Evolutionary conservation across 2,888 invertebrate species (phyloP), one percentile per base, ranked within the genome.

Genomic region (Nebria brevicollis): DNA sequence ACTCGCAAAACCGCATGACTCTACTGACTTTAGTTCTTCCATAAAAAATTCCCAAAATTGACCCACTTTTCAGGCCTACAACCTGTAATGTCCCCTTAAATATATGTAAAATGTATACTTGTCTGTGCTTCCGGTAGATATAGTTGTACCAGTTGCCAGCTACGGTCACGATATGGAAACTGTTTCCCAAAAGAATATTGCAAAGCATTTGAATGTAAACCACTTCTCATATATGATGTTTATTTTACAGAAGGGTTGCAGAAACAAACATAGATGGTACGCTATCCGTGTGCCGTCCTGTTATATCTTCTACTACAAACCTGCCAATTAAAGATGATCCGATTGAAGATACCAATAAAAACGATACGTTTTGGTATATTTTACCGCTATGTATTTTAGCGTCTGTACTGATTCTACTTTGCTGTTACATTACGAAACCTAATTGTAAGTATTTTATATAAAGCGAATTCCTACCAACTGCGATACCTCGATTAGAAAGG

Each of bases 161-260:
- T 34, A 2, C 34, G 34, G 1, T 4, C 34, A 34, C 34, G 2
- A 5, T 4, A 34, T 34, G 34, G 34, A 2, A 34, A 34, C 34
- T 34, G 5, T 34, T 34, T 5, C 34, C 34, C 5, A 34, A 4
- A 34, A 34, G 34, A 34, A 34, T 34, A 5, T 34, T 34, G 34
- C 5, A 34, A 34, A 34, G 34, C 5, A 34, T 1, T 54, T 13
- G 54, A 13, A 11, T 54, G 0, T 54, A 34, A 2, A 34, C 34
- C 54, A 8, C 4, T 54, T 7, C 11, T 54, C 13, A 54, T 11
- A 54, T 73, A 15, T 70, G 20, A 70, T 43, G 54, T 15, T 43
- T 77, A n/a, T 68, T 68, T 77, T 77, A 11, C 20, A 78, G 78
- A 4, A 72, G 73, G 78, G 66, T 72, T 5, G 54, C 72, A 13